These are phyloP conservation scores for Zele albiditarsus DNA, from an alignment of 2,888 invertebrate genomes.

Conservation along the genomic window DNA sequence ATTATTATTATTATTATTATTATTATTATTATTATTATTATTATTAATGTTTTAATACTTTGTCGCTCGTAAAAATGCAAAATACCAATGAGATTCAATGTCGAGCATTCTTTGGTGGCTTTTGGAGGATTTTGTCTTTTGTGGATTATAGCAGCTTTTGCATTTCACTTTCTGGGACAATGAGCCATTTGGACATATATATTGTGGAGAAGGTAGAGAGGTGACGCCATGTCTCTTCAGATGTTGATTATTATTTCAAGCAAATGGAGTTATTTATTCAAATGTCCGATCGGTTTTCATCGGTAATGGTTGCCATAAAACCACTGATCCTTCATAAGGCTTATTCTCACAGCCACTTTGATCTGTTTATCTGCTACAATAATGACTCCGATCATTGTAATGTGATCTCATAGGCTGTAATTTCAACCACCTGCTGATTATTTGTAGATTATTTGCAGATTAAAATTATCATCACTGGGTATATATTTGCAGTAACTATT, in stretches of 20 bases:
- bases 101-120: slow-evolving; percentile 40
- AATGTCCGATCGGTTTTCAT: neutral
- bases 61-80: neutral
- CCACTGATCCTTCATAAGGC: neutral
- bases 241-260: neutral
- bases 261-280: neutral
- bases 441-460: too few species aligned
- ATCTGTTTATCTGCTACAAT: slow-evolving; percentile 63
- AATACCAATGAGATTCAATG: slow-evolving; percentile 27
- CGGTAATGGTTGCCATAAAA: neutral
- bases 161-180: slow-evolving; percentile 12
- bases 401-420: slow-evolving; percentile 39
- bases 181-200: slow-evolving; percentile 5
- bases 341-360: slow-evolving; percentile 30
- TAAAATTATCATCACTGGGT: too few species aligned
- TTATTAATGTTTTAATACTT: too few species aligned
- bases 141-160: slow-evolving; percentile 45
- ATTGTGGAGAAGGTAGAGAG: neutral
- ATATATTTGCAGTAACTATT: too few species aligned
- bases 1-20: too few species aligned
- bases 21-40: too few species aligned
- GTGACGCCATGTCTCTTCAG: neutral
- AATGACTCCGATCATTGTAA: slow-evolving; percentile 64
- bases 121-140: slow-evolving; percentile 41
- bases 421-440: neutral